Percentiles rank a stretch among this genome's conserved stretches.
These are phyloP conservation scores for Perca flavescens DNA, from an alignment of 2,113 vertebrate species.

Conservation along the genomic window DNA sequence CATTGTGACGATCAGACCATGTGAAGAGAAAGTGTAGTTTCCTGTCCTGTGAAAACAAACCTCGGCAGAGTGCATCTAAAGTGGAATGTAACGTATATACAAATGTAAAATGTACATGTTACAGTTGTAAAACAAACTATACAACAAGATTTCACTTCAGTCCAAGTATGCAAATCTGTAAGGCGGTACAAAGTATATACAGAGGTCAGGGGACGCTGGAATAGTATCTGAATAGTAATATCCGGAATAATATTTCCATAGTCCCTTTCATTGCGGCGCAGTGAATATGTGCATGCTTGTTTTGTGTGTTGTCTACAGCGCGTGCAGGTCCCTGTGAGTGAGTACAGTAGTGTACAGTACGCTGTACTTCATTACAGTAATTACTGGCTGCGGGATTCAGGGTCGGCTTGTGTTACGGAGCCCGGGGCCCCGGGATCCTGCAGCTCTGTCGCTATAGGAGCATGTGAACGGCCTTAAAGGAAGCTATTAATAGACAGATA, in stretches of 20 bases:
- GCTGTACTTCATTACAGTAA: conserved; percentile 45
- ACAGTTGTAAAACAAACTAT: not conserved
- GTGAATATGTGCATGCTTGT: not conserved
- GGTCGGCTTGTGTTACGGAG: conserved; percentile 2
- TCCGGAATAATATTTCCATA: not conserved
- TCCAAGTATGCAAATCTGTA: not conserved
- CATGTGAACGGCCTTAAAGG: conserved; percentile 70
- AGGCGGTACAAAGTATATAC: not conserved
- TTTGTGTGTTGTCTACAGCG: conserved; percentile 4
- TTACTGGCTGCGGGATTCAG: conserved; percentile 18
- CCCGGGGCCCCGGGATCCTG: conserved; percentile 12
- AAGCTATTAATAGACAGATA: conserved; percentile 79
- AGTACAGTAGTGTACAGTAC: not conserved
- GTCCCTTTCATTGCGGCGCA: not conserved
- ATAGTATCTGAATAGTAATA: not conserved
- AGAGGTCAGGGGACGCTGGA: not conserved
- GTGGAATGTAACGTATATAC: not conserved
- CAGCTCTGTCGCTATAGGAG: conserved; percentile 39
- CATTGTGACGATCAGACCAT: not conserved
- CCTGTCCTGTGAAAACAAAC: conserved; percentile 2
- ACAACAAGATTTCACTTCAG: not conserved
- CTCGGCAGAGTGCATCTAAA: not conserved
- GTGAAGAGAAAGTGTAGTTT: not conserved
- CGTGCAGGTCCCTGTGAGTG: not conserved
- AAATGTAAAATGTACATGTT: not conserved